phyloP scores from a whole-genome alignment of 2,888 invertebrate genomes.

The Rhamnusium bicolor region DNA sequence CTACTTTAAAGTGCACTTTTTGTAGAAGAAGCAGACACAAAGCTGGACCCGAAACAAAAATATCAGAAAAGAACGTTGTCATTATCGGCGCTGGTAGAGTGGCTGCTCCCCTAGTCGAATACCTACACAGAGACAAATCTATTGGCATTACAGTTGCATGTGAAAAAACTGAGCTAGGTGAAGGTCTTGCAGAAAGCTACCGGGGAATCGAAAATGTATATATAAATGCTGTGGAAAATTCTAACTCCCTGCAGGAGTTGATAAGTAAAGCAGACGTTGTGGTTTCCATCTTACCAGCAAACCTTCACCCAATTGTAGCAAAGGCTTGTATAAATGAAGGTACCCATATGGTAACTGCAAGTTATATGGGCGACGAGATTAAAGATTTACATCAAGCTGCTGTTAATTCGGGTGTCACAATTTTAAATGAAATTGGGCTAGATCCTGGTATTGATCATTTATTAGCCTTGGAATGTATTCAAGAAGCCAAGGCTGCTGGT shows the following conservation, averaged over 20 bases:
- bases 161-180: slow-evolving; percentile 88
- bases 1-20: not conserved
- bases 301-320: slow-evolving; percentile 90
- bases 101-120: slow-evolving; percentile 94
- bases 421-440: slow-evolving; percentile 96
- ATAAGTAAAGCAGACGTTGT: slow-evolving; percentile 84
- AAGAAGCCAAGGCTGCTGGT: slow-evolving; percentile 90
- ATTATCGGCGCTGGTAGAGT: slow-evolving; percentile 96
- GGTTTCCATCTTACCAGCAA: slow-evolving; percentile 92
- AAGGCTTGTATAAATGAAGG: slow-evolving; percentile 88
- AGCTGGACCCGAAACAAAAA: slow-evolving; percentile 67
- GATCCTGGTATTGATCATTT: slow-evolving; percentile 94
- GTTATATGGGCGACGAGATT: slow-evolving; percentile 92
- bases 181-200: slow-evolving; percentile 84
- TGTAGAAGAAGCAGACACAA: slow-evolving; percentile 63
- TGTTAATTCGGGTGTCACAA: slow-evolving; percentile 89
- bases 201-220: slow-evolving; percentile 85
- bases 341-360: slow-evolving; percentile 96
- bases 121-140: slow-evolving; percentile 87
- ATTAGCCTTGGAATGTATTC: slow-evolving; percentile 96
- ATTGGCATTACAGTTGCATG: slow-evolving; percentile 83
- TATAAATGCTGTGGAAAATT: slow-evolving; percentile 81
- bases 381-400: slow-evolving; percentile 85
- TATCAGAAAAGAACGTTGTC: slow-evolving; percentile 79
- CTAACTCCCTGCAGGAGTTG: slow-evolving; percentile 80